phyloP scores from a whole-genome alignment of 2,113 vertebrate species.

The Sciurus niger region DNA sequence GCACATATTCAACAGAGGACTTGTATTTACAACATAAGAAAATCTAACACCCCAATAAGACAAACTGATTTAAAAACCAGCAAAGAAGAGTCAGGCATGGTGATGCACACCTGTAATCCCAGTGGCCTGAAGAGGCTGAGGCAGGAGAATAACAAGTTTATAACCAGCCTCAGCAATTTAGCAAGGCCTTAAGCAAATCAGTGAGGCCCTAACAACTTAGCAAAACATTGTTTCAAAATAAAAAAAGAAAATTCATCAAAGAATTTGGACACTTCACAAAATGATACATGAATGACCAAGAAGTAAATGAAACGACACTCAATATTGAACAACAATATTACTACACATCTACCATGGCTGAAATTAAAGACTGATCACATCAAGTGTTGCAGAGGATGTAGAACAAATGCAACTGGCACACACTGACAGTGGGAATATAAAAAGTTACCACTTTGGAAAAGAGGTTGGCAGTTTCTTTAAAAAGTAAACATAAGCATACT shows the following conservation, averaged over 20 bases:
- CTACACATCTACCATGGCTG: not conserved
- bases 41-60: not conserved
- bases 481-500: not conserved
- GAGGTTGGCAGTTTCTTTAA: not conserved
- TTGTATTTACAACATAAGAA: constrained; percentile 37
- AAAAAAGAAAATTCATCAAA: not conserved
- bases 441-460: constrained; percentile 14
- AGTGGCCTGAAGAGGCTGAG: too few species aligned
- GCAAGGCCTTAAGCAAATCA: too few species aligned
- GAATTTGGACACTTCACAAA: not conserved
- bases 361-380: constrained; percentile 29
- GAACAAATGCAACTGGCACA: not conserved
- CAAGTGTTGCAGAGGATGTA: not conserved
- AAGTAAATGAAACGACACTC: constrained; percentile 30
- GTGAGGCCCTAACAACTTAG: too few species aligned
- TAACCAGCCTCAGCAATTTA: too few species aligned
- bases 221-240: too few species aligned
- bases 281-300: not conserved
- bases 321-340: constrained; percentile 27
- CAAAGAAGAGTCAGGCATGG: not conserved
- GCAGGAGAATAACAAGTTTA: too few species aligned
- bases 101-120: too few species aligned
- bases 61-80: not conserved
- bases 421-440: not conserved
- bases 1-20: not conserved